A percentile compares a stretch with the other conserved stretches of the same genome.
Evolutionary conservation across 2,888 invertebrate genomes (phyloP).

Genomic region (Achlya flavicornis): DNA sequence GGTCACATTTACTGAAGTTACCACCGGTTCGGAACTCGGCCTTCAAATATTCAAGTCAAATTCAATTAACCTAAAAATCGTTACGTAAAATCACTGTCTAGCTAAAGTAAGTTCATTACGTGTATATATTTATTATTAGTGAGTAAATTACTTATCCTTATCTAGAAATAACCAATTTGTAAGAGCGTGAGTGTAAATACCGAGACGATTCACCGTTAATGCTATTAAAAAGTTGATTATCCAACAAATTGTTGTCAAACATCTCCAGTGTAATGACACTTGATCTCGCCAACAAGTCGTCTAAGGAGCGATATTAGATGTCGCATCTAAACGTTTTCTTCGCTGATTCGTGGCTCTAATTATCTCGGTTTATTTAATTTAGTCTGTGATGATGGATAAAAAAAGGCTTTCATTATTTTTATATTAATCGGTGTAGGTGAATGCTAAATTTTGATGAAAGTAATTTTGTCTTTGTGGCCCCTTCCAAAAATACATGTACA

Average conservation of each 20-base stretch:
- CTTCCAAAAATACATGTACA: too few relatives aligned
- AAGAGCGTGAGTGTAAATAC: conserved; percentile 17
- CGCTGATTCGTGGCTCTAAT: neutral
- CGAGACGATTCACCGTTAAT: conserved; percentile 38
- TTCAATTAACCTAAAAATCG: too few relatives aligned
- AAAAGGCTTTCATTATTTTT: too few relatives aligned
- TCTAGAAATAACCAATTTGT: neutral
- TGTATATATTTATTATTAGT: too few relatives aligned
- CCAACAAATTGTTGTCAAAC: conserved; percentile 52
- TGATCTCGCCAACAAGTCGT: conserved; percentile 40
- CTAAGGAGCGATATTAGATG: conserved; percentile 3
- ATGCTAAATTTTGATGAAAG: too few relatives aligned
- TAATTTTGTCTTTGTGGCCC: too few relatives aligned
- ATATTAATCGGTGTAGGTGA: too few relatives aligned
- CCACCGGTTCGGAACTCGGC: too few relatives aligned
- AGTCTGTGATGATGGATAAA: neutral
- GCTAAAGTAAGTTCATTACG: too few relatives aligned
- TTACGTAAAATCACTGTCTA: too few relatives aligned
- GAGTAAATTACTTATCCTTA: neutral
- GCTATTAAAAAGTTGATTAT: conserved; percentile 64
- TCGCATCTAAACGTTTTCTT: neutral
- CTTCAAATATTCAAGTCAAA: too few relatives aligned
- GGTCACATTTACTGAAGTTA: too few relatives aligned
- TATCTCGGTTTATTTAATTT: neutral
- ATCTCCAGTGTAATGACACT: conserved; percentile 45